Conservation (phyloP, 2,888 invertebrate genomes). For the Eueremaeus valkanovi region DNA sequence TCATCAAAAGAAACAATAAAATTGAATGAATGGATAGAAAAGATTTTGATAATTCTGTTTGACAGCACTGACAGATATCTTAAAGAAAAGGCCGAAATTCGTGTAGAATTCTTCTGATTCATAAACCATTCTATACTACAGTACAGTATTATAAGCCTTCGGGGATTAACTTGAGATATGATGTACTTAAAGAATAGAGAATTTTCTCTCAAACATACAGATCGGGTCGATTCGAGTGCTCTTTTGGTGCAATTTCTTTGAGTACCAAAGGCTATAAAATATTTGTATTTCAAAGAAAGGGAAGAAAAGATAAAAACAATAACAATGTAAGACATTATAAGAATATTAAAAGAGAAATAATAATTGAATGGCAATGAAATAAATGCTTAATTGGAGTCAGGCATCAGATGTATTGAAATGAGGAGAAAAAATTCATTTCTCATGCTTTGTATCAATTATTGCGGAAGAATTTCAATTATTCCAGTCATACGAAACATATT, state of each 20-base stretch:
- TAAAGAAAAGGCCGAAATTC: too few relatives aligned
- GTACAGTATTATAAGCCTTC: too few relatives aligned
- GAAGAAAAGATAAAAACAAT: not conserved
- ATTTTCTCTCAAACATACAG: not conserved
- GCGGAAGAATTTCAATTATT: not conserved
- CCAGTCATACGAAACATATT: not conserved
- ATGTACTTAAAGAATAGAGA: too few relatives aligned
- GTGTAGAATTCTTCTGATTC: too few relatives aligned
- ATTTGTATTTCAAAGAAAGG: not conserved
- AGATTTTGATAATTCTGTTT: too few relatives aligned
- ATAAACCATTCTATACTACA: too few relatives aligned
- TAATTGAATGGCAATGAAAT: conserved; percentile 9
- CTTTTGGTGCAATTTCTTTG: not conserved
- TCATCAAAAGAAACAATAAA: too few relatives aligned
- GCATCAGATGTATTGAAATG: not conserved
- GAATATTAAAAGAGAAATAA: not conserved
- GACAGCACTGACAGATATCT: too few relatives aligned
- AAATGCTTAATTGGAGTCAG: not conserved
- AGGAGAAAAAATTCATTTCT: not conserved
- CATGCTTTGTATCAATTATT: not conserved
- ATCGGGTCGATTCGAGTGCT: not conserved
- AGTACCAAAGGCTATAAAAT: not conserved
- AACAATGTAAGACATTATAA: not conserved
- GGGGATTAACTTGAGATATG: too few relatives aligned
- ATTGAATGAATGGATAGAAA: too few relatives aligned